These are phyloP conservation scores for Druceiella hillmani DNA, from an alignment of 2,888 invertebrate genomes.

Conservation along the genomic window DNA sequence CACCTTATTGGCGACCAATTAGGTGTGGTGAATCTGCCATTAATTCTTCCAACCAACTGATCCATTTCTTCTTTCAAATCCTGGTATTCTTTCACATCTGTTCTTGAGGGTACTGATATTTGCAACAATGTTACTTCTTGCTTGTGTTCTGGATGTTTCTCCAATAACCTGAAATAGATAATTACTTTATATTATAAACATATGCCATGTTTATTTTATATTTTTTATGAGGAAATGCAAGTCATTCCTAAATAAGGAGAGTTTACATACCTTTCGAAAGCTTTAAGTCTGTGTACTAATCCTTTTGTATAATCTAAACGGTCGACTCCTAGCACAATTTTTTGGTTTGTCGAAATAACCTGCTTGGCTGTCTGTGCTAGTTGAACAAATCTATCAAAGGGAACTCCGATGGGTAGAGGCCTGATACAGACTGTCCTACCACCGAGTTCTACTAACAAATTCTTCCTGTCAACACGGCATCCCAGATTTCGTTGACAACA, in stretches of 20 bases:
- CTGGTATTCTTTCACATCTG: slow-evolving; percentile 86
- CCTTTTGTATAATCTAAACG: slow-evolving; percentile 90
- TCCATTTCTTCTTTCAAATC: slow-evolving; percentile 89
- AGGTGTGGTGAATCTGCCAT: slow-evolving; percentile 83
- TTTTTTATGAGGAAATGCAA: too few relatives aligned
- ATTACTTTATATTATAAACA: too few relatives aligned
- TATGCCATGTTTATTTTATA: too few relatives aligned
- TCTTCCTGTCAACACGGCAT: slow-evolving; percentile 83
- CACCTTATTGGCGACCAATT: slow-evolving; percentile 86
- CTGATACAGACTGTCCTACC: slow-evolving; percentile 79
- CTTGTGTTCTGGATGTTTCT: slow-evolving; percentile 80
- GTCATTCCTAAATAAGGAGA: too few relatives aligned
- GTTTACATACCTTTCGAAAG: slow-evolving; percentile 82
- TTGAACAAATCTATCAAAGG: slow-evolving; percentile 79
- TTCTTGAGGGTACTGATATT: slow-evolving; percentile 83
- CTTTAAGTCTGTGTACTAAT: slow-evolving; percentile 71
- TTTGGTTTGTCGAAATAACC: slow-evolving; percentile 66
- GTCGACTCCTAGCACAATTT: slow-evolving; percentile 83
- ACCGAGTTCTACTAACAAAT: slow-evolving; percentile 80
- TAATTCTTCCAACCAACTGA: slow-evolving; percentile 81
- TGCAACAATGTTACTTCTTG: slow-evolving; percentile 78
- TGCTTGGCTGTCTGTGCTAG: slow-evolving; percentile 67
- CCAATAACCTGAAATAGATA: too few relatives aligned
- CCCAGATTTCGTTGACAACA: slow-evolving; percentile 84
- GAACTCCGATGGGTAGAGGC: slow-evolving; percentile 85